Evolutionary conservation across 2,797 vertebrate species (phyloP).

Genomic region (Glyptemys insculpta): DNA sequence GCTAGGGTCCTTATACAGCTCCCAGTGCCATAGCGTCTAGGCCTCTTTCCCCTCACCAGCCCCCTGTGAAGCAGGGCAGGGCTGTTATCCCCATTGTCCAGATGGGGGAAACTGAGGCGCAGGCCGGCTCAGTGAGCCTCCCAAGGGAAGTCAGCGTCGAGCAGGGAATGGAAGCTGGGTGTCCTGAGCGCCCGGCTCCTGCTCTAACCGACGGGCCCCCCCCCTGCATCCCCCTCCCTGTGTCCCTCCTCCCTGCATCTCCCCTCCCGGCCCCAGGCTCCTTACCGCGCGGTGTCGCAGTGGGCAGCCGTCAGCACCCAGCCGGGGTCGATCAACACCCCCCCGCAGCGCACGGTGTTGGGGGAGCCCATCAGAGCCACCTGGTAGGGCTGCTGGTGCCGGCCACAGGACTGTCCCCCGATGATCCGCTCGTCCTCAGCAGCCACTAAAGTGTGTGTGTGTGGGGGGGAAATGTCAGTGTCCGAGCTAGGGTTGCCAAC

Average conservation of each 20-base stretch:
- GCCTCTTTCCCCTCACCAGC: background rate
- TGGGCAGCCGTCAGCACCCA: conserved; percentile 73
- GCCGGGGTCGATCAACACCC: conserved; percentile 32
- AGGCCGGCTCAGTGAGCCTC: too few relatives aligned
- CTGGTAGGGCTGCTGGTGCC: conserved; percentile 62
- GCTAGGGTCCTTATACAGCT: too few relatives aligned
- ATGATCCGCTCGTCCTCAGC: conserved; percentile 50
- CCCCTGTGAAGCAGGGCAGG: background rate
- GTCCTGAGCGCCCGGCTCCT: background rate
- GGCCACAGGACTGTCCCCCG: conserved; percentile 51
- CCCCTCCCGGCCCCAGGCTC: background rate
- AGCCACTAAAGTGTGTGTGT: background rate
- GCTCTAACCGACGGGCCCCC: background rate
- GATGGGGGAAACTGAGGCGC: background rate
- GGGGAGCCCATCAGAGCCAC: conserved; percentile 32
- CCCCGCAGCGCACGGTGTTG: conserved; percentile 56
- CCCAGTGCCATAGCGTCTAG: background rate
- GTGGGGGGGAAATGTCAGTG: background rate
- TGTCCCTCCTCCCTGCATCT: background rate
- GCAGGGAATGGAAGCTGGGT: background rate
- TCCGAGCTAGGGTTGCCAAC: background rate
- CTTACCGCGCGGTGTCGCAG: conserved; percentile 24
- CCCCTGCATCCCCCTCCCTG: too few relatives aligned
- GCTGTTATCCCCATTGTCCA: background rate
- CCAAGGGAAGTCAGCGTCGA: background rate